Evolutionary conservation across 2,888 invertebrate genomes (phyloP), one percentile per base, ranked within the genome.

Genomic region (Alsophila aescularia): DNA sequence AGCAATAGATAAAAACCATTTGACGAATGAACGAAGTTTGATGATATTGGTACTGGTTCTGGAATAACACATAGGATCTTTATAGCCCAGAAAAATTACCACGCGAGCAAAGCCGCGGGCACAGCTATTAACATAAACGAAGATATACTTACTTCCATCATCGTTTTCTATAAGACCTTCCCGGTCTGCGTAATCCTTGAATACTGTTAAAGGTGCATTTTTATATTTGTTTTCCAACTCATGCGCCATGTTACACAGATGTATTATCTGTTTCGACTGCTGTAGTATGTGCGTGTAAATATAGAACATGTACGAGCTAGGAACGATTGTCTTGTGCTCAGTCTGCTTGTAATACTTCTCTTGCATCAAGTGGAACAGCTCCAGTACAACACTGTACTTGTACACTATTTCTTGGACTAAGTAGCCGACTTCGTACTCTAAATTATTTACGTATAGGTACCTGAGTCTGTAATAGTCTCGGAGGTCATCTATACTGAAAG

Each of bases 381-480:
- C 29, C 10, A 29, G 8, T 1, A 10, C 29, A 10, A 3, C 10
- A 2, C 12, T 10, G 12, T 21, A 12, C 7, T 24, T 21, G 21
- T 12, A 12, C 0, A 80, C 49, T 2, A 82, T 75, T 40, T 81
- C 77, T 9, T 75, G 69, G 0, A 61, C 58, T 5, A 79, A 3
- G 31, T 76, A 82, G 0, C 81, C 82, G 0, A 79, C 29, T 58
- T 83, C 82, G n/a, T 69, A 82, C 1, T 73, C 71, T 31, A 69
- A 0, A 8, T 59, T 72, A 6, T 73, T 36, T 0, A 44, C 15
- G 36, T 81, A 82, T 0, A 76, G 39, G 2, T 55, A 55, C 1
- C 77, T 55, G 0, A 64, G 0, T 0, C 52, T 15, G 31, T 51
- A 75, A 24, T 72, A 73, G 2, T 48, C 52, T 0, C 51, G 51